phyloP scores from a whole-genome alignment of 1,140 invertebrate species.

The Agrypnia vestita region DNA sequence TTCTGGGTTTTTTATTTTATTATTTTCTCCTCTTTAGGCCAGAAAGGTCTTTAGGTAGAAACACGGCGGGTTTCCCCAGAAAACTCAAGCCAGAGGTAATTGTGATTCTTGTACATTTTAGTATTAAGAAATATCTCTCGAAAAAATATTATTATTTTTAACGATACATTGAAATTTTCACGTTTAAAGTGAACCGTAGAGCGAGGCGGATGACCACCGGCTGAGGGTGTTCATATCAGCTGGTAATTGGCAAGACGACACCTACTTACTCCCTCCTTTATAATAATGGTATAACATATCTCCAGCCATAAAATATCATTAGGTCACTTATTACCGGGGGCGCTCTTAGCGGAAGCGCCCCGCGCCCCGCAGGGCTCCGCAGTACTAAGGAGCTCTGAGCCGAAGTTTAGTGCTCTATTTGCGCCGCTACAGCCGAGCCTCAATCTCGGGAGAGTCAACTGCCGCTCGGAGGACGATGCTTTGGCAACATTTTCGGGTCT shows the following conservation, averaged over 20 bases:
- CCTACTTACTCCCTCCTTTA: conserved; percentile 58
- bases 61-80: too few relatives aligned
- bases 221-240: conserved; percentile 23
- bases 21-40: too few relatives aligned
- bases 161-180: conserved; percentile 8
- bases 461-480: background rate
- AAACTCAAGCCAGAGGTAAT: too few relatives aligned
- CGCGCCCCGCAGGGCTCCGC: background rate
- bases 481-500: too few relatives aligned
- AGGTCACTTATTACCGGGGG: conserved; percentile 60
- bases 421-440: conserved; percentile 40
- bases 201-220: conserved; percentile 21
- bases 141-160: too few relatives aligned
- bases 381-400: conserved; percentile 31
- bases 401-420: conserved; percentile 55
- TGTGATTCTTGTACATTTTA: too few relatives aligned
- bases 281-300: conserved; percentile 61
- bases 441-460: conserved; percentile 60
- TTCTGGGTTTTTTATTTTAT: too few relatives aligned
- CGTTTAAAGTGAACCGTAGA: background rate
- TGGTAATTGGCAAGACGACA: conserved; percentile 61
- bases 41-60: too few relatives aligned
- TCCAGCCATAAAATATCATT: conserved; percentile 60
- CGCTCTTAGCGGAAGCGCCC: conserved; percentile 52
- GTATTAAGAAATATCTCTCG: too few relatives aligned